Percentiles rank a stretch among this genome's conserved stretches.
Evolutionary conservation across 2,888 invertebrate species (phyloP).

Genomic region (Parnassius smintheus): DNA sequence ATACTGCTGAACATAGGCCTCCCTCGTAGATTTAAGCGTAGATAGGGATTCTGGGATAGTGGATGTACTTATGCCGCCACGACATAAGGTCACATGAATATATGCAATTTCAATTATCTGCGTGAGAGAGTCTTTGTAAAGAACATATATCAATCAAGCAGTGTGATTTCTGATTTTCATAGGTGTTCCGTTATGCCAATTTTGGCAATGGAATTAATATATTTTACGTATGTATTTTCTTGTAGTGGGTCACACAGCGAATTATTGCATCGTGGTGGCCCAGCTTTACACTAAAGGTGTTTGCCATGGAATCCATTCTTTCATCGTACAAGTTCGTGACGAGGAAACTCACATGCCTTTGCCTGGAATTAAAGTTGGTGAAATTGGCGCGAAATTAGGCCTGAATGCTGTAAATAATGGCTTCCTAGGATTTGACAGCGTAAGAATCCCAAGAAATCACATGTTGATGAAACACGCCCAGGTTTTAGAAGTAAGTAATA

Average conservation of each 20-base stretch:
- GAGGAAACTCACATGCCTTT: slow-evolving; percentile 92
- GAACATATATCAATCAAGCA: too few species aligned
- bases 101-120: too few species aligned
- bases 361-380: slow-evolving; percentile 94
- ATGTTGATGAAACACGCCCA: slow-evolving; percentile 97
- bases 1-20: too few species aligned
- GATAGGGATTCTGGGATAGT: too few species aligned
- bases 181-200: too few species aligned
- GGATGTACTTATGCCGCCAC: too few species aligned
- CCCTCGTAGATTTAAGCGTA: too few species aligned
- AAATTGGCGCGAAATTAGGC: slow-evolving; percentile 96
- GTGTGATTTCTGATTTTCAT: too few species aligned
- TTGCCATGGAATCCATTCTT: slow-evolving; percentile 94
- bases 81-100: too few species aligned
- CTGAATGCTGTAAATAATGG: slow-evolving; percentile 95
- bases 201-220: too few species aligned
- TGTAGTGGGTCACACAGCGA: slow-evolving; percentile 95
- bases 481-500: slow-evolving; percentile 81
- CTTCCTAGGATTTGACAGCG: slow-evolving; percentile 91
- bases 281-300: slow-evolving; percentile 91
- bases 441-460: slow-evolving; percentile 91
- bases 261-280: slow-evolving; percentile 95
- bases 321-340: slow-evolving; percentile 94
- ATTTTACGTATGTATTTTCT: slow-evolving; percentile 17
- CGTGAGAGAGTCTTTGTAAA: too few species aligned